Evolutionary conservation across 2,797 vertebrate genomes (phyloP), one percentile per base, ranked within the genome.

Genomic region (Cuniculus paca): DNA sequence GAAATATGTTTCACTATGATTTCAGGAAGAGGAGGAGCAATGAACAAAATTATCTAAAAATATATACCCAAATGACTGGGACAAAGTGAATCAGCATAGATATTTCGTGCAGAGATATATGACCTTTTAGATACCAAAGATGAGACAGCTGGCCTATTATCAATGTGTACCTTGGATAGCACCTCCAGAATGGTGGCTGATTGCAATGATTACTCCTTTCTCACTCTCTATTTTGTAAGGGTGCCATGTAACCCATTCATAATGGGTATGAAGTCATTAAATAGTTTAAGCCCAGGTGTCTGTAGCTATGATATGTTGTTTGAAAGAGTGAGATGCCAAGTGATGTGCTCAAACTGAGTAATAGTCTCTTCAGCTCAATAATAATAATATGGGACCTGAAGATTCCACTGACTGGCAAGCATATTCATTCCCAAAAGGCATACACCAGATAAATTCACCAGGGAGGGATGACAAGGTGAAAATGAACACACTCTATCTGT

Each of bases 161-260:
- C 19, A 82, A 34, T 36, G 7, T 68, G 17, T 34, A 50, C 72
- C 52, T 92, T 50, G 48, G 60, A 56, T 12, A 81, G 60, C 72
- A 61, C 58, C 80, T 88, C 42, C 72, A 92, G 72, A 81, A 88
- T 84, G 48, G 48, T 91, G 72, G 31, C 54, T 94, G 83, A 89
- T 82, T 82, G 28, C 65, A 6, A 26, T 88, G 39, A 95, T 95
- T 82, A 74, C 12, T 56, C 14, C n/a, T 92, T 96, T 61, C 36
- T 81, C 4, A 11, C 12, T 58, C 58, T 28, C 75, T 95, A 42
- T 74, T 88, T 85, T 92, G 36, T 68, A 77, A 93, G 88, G 36
- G 39, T 92, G 5, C 48, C 58, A 61, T 19, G 4, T 28, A 88
- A 42, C 84, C 9, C 63, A 78, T 26, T 39, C 11, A 31, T 68